Base-by-base conservation (phyloP, 2,888 invertebrate species). In the Leptogaster cylindrica region DNA sequence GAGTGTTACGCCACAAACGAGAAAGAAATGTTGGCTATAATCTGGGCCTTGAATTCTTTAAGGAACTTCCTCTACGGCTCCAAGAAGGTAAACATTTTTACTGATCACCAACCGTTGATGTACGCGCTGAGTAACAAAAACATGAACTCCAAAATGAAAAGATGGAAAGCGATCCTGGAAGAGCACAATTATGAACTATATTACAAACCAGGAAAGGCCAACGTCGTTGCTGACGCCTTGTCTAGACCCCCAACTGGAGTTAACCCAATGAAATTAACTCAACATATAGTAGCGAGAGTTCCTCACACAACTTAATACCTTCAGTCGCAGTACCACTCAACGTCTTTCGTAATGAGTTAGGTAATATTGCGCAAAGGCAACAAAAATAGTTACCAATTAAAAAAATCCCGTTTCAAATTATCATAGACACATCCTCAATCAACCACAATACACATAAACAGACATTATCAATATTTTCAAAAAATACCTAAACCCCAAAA, bases 41-140 rank as follows among this genome's bases (percentile, higher is more conserved):
- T 67, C 1, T 68, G 65, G 70, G 68, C 61, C 16, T 18, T 68
- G 5, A 65, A 65, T 12, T 65, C 55, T 18, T 10, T 61, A 2
- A 7, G 71, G 16, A 65, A 65, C 6, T 71, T 70, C 14, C 18
- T 70, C 7, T 70, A 68, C 18, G 71, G 67, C 1, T 69, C 69
- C 2, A 71, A 46, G 16, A 64, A 63, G 23, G 66, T 71, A 5
- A 66, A 55, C 28, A 67, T 70, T 8, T 50, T 68, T 8, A 70
- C 71, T 1, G 67, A 71, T 39, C 72, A 72, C 39, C 68, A 71
- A 28, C 68, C 67, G 3, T 12, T 69, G 2, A 68, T 65, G 1
- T 65, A 65, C 8, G 33, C 51, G 0, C n/a, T 70, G 1, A 50
- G 66, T 5, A 55, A 64, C 28, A n/a, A 10, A 23, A 66, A 66